Conservation (phyloP, 2,113 vertebrate genomes). For the Ifrita kowaldi region DNA sequence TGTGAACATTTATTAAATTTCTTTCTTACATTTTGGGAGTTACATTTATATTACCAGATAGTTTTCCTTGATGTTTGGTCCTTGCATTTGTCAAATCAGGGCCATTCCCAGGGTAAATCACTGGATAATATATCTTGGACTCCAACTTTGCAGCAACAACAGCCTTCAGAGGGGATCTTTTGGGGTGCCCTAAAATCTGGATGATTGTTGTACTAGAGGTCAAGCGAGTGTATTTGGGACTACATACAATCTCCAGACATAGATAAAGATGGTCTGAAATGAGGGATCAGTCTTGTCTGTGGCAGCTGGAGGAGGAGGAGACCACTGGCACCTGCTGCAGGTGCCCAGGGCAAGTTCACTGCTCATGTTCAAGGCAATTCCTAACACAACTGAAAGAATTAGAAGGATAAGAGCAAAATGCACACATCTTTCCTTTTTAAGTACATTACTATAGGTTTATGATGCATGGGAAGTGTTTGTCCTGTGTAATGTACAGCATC, state of each 20-base stretch:
- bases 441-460: neutral
- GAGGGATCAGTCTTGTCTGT: no score
- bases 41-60: neutral
- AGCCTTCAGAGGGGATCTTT: neutral
- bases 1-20: neutral
- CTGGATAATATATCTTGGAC: neutral
- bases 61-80: neutral
- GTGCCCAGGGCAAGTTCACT: neutral
- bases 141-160: fast-evolving
- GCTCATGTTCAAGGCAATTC: neutral
- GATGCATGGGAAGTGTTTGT: neutral
- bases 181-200: neutral
- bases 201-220: neutral
- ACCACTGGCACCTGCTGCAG: no score
- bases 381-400: neutral
- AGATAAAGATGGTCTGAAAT: neutral
- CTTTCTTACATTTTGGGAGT: neutral
- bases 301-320: neutral
- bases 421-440: neutral
- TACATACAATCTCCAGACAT: fast-evolving
- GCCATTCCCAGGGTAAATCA: neutral
- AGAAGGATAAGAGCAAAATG: neutral
- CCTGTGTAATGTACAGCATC: neutral
- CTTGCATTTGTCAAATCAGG: neutral
- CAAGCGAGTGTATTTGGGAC: neutral